Evolutionary conservation across 2,113 vertebrate genomes (phyloP).

Genomic region (Hemichromis elongatus): DNA sequence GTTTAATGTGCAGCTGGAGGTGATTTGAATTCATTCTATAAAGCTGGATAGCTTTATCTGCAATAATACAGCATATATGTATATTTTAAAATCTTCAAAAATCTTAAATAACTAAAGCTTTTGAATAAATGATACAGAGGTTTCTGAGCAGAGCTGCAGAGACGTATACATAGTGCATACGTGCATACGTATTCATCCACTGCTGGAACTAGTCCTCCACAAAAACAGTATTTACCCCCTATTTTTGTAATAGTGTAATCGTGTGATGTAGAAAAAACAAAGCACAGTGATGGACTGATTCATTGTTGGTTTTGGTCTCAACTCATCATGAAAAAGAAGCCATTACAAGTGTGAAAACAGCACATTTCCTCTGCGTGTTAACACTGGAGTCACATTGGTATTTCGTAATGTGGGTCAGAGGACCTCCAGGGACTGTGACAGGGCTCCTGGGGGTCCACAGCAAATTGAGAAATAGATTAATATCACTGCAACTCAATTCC

Average conservation of each 20-base stretch:
- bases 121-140: not conserved
- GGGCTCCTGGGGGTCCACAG: conserved; percentile 6
- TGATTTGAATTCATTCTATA: not conserved
- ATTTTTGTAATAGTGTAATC: not conserved
- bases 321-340: not conserved
- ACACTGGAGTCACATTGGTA: not conserved
- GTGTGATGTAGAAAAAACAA: not conserved
- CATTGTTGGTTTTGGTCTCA: not conserved
- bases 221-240: not conserved
- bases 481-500: conserved; percentile 29
- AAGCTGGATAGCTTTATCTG: not conserved
- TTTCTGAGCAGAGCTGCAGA: not conserved
- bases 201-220: not conserved
- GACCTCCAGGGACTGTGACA: not conserved
- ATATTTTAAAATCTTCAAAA: not conserved
- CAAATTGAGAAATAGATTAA: conserved; percentile 66
- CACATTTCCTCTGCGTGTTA: not conserved
- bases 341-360: not conserved
- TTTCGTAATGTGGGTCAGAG: conserved; percentile 46
- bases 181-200: not conserved
- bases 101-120: not conserved
- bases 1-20: not conserved
- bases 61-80: not conserved
- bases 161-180: too few relatives aligned
- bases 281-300: not conserved